These are phyloP conservation scores for Idaea biselata DNA, from an alignment of 2,888 invertebrate genomes.

Conservation along the genomic window DNA sequence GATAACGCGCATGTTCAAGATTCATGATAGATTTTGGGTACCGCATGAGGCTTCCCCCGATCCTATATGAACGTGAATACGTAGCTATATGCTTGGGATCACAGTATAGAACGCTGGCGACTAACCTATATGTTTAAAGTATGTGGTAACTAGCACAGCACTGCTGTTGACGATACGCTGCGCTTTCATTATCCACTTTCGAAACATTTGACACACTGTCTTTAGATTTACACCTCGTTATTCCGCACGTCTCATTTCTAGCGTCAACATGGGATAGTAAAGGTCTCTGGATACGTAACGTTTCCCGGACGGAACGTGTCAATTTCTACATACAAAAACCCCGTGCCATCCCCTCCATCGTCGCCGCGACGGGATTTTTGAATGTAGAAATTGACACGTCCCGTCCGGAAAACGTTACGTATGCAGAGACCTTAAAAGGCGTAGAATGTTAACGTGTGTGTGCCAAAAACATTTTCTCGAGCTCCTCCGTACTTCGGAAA, in stretches of 20 bases:
- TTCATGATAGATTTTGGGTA: constrained; percentile 31
- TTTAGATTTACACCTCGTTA: not conserved
- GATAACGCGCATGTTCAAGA: constrained; percentile 26
- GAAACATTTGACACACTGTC: constrained; percentile 2
- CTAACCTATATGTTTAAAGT: constrained; percentile 42
- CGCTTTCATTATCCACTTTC: constrained; percentile 31
- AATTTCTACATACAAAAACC: too few relatives aligned
- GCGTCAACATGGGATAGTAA: too few relatives aligned
- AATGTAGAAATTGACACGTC: too few relatives aligned
- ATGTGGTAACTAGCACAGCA: constrained; percentile 50
- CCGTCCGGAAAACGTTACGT: too few relatives aligned
- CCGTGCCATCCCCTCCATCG: too few relatives aligned
- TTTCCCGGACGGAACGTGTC: too few relatives aligned
- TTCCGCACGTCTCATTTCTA: not conserved
- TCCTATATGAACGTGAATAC: constrained; percentile 16
- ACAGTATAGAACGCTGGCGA: constrained; percentile 31
- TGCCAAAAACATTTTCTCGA: too few relatives aligned
- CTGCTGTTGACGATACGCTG: constrained; percentile 34
- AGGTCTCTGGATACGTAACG: too few relatives aligned
- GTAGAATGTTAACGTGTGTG: too few relatives aligned
- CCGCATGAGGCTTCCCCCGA: constrained; percentile 41
- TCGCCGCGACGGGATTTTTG: too few relatives aligned
- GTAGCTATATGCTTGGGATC: not conserved
- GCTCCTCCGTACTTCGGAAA: too few relatives aligned
- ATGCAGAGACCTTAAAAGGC: too few relatives aligned